These are phyloP conservation scores for Acipenser transmontanus DNA, from an alignment of 2,797 vertebrate species.

Conservation along the genomic window DNA sequence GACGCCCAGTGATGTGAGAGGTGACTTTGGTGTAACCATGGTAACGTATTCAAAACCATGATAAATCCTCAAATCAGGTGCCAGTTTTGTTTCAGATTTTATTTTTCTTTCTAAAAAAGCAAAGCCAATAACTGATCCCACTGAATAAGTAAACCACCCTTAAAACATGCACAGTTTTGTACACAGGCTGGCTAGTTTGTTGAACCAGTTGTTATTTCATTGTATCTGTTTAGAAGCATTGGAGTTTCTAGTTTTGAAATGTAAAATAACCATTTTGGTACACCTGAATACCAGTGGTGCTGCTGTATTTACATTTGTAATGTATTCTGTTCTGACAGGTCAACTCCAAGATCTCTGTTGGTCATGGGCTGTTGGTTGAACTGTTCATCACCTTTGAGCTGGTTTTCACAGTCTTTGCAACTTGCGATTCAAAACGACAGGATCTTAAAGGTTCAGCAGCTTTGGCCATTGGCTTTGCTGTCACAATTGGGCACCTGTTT, in stretches of 20 bases:
- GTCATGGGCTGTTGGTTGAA: conserved; percentile 85
- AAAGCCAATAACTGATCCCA: no score
- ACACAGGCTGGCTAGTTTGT: no score
- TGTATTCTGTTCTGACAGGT: conserved; percentile 57
- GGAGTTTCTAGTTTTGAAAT: no score
- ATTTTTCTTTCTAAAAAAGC: no score
- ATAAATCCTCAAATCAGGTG: no score
- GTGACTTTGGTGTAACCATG: conserved; percentile 72
- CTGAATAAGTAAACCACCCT: no score
- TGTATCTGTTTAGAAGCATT: no score
- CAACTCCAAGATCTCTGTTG: conserved; percentile 66
- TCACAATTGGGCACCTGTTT: conserved; percentile 88
- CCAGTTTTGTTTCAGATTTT: no score
- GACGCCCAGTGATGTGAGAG: conserved; percentile 71
- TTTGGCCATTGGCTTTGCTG: conserved; percentile 86
- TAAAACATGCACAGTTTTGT: no score
- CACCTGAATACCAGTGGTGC: no score
- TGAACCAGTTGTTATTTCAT: no score
- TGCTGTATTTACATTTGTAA: conserved; percentile 46
- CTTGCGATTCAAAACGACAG: conserved; percentile 81
- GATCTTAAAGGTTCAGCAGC: conserved; percentile 83
- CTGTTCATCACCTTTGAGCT: conserved; percentile 89
- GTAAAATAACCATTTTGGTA: no score
- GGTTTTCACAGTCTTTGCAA: conserved; percentile 91
- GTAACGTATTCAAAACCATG: conserved; percentile 48